These are phyloP conservation scores for Lordiphosa clarofinis DNA, from an alignment of 1,140 invertebrate species.

Conservation along the genomic window DNA sequence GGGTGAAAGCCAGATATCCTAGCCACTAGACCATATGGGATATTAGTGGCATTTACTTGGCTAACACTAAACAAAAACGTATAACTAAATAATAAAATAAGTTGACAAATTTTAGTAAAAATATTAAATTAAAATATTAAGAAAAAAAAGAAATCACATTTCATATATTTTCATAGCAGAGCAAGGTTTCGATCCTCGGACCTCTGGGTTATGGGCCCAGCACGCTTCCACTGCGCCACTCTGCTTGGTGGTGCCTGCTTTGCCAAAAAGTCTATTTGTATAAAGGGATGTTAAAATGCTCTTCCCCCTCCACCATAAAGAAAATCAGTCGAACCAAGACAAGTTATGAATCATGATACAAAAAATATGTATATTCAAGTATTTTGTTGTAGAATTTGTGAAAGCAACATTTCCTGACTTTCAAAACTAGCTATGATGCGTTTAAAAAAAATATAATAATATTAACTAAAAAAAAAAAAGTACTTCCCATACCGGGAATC, in stretches of 20 bases:
- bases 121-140: neutral
- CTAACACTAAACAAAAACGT: too few relatives aligned
- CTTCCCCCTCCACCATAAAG: too few relatives aligned
- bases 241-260: constrained; percentile 82
- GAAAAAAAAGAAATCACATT: neutral
- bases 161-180: constrained; percentile 84
- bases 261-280: neutral
- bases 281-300: neutral
- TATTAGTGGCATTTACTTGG: neutral
- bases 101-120: too few relatives aligned
- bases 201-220: constrained; percentile 99
- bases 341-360: too few relatives aligned
- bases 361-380: too few relatives aligned
- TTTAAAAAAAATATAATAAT: too few relatives aligned
- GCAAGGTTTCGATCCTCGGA: constrained; percentile 97
- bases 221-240: constrained; percentile 98
- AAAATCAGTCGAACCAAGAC: too few relatives aligned
- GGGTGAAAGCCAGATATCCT: constrained; percentile 92
- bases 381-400: too few relatives aligned
- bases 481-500: constrained; percentile 14
- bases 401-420: too few relatives aligned
- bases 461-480: constrained; percentile 1
- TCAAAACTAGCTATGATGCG: too few relatives aligned
- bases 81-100: too few relatives aligned
- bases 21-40: constrained; percentile 88